Evolutionary conservation across 2,888 invertebrate species (phyloP).

Genomic region (Carterocephalus palaemon): DNA sequence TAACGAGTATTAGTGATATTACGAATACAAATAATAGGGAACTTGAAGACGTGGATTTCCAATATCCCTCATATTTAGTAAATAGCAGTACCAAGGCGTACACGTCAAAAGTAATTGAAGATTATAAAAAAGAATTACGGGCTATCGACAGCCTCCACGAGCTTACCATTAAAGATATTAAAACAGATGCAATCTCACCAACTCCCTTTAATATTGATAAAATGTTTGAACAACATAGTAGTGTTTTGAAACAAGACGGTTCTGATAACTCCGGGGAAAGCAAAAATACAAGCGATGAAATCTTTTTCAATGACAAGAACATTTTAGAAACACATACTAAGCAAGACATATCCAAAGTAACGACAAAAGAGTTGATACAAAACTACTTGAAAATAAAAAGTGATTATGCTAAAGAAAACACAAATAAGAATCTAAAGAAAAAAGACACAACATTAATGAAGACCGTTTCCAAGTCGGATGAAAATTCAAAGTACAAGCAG

Average conservation of each 20-base stretch:
- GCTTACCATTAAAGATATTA: constrained; percentile 71
- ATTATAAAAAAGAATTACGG: constrained; percentile 73
- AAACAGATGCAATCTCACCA: constrained; percentile 65
- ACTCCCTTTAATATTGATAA: constrained; percentile 67
- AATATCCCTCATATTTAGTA: constrained; percentile 67
- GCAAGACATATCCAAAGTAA: constrained; percentile 60
- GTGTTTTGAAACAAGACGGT: constrained; percentile 41
- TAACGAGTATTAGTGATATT: constrained; percentile 40
- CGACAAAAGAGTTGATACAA: constrained; percentile 68
- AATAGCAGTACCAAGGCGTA: constrained; percentile 72
- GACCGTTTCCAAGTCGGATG: constrained; percentile 40
- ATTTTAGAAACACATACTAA: constrained; percentile 45
- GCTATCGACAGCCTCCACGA: constrained; percentile 71
- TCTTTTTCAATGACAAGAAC: constrained; percentile 38
- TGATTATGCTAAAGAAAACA: constrained; percentile 44
- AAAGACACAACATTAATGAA: constrained; percentile 52
- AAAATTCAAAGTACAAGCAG: constrained; percentile 43
- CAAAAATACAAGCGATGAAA: constrained; percentile 34
- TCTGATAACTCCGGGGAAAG: constrained; percentile 39
- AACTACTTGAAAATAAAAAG: constrained; percentile 71
- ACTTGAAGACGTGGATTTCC: constrained; percentile 43
- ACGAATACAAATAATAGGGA: constrained; percentile 35
- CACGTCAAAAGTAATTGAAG: constrained; percentile 74
- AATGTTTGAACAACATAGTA: constrained; percentile 61
- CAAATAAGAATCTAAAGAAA: constrained; percentile 48